Conservation (phyloP, 2,888 invertebrate genomes). For the Lycia hirtaria region DNA sequence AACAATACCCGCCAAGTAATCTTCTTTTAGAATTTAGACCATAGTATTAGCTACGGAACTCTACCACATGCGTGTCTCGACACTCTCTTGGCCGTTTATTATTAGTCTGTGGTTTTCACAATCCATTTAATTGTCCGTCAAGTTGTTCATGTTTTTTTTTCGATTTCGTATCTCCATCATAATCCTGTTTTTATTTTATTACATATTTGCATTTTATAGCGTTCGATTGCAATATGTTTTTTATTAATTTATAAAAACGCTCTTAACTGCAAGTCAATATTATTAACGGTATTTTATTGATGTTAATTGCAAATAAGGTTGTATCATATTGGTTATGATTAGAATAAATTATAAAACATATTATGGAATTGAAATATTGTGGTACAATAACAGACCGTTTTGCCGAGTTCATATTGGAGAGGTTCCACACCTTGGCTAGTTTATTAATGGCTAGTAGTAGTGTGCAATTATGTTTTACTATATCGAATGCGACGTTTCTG, state of each 20-base stretch:
- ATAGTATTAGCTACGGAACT: no score
- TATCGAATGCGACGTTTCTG: no score
- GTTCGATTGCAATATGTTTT: constrained; percentile 33
- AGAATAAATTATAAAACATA: no score
- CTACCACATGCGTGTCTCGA: no score
- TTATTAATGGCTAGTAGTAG: no score
- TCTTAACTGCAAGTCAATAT: constrained; percentile 34
- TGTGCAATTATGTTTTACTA: no score
- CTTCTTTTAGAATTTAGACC: no score
- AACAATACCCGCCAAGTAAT: no score
- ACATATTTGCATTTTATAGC: constrained; percentile 41
- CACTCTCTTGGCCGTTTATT: constrained; percentile 56
- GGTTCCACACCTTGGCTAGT: no score
- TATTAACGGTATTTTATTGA: constrained; percentile 19
- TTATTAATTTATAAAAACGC: constrained; percentile 34
- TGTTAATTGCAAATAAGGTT: constrained; percentile 16
- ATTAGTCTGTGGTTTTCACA: constrained; percentile 53
- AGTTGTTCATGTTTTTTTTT: constrained; percentile 52
- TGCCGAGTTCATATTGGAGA: no score
- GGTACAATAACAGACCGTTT: no score
- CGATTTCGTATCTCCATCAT: constrained; percentile 40
- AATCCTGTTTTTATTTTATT: constrained; percentile 33
- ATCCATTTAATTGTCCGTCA: constrained; percentile 51
- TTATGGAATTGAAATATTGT: no score
- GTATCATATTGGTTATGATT: constrained; percentile 18